phyloP scores from a whole-genome alignment of 2,113 vertebrate genomes.

The Collichthys lucidus region DNA sequence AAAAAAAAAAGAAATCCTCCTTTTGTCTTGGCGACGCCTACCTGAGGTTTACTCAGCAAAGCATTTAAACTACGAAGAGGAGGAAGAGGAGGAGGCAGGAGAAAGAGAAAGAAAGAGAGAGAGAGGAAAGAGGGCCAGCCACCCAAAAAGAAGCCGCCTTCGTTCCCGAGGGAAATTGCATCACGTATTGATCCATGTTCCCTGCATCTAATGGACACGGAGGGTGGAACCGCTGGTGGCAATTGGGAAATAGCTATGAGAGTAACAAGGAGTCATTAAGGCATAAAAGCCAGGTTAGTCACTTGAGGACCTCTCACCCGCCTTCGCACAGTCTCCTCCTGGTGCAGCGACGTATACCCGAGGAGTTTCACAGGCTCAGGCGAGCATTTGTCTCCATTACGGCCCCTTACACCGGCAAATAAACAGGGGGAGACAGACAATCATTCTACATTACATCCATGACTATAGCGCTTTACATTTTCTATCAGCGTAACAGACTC shows the following conservation, averaged over 20 bases:
- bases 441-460: constrained; percentile 81
- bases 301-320: constrained; percentile 74
- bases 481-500: constrained; percentile 77
- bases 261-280: constrained; percentile 82
- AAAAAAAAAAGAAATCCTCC: neutral
- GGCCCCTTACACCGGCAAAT: constrained; percentile 69
- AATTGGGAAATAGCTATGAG: constrained; percentile 76
- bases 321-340: constrained; percentile 45
- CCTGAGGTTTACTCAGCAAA: constrained; percentile 47
- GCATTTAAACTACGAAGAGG: constrained; percentile 3
- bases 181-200: constrained; percentile 77
- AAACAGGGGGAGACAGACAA: constrained; percentile 80
- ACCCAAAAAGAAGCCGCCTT: constrained; percentile 58
- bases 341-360: neutral
- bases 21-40: constrained; percentile 44
- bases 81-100: neutral
- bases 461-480: constrained; percentile 82
- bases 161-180: constrained; percentile 74
- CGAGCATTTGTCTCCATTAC: constrained; percentile 82
- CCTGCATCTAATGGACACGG: constrained; percentile 74
- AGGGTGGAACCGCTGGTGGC: constrained; percentile 71
- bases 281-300: constrained; percentile 74
- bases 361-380: constrained; percentile 63
- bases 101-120: neutral
- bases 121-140: constrained; percentile 33